Base-by-base conservation (phyloP, 2,113 vertebrate species). In the Petromus typicus region DNA sequence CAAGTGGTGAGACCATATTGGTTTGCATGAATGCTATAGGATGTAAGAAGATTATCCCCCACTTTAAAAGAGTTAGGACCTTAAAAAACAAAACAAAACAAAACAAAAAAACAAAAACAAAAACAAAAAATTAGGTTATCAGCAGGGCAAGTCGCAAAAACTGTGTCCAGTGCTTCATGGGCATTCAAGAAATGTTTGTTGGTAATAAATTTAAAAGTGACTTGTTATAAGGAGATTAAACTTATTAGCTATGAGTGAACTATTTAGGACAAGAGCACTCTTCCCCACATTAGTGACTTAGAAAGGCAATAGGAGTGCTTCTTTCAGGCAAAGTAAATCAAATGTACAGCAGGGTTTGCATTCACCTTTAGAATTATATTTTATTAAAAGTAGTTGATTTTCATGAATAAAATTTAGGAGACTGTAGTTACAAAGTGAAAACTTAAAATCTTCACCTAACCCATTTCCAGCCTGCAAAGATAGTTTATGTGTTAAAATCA, bases 151-250 rank as follows among this genome's bases (percentile, higher is more conserved):
- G 12, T 79, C 43, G 27, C 37, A n/a, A 22, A 64, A 69, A 43
- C 6, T 80, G 18, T 71, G 45, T 59, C 30, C 23, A 88, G 0
- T 43, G 10, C 7, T 76, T 51, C 12, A 3, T 30, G 56, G 81
- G 37, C 10, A 63, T 25, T 75, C 57, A 30, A 69, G 81, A 88
- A 87, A 43, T 71, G 14, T 30, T 86, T 92, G 57, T 63, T 84
- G 61, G 32, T 32, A 82, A 64, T 78, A 69, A 12, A 91, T 59
- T 90, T 91, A 64, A 57, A 64, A 83, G 87, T 59, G 54, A 84
- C 80, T 87, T 64, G 37, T 83, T 80, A 6, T 73, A 93, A 97
- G 88, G 45, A 95, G 90, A 88, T 96, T 92, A 91, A 81, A 69
- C 59, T 64, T 94, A 67, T 93, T 87, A 84, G 64, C 17, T 92